A percentile compares a stretch with the other conserved stretches of the same genome.
phyloP scores from a whole-genome alignment of 2,113 vertebrate species.

The Sceloporus tristichus region DNA sequence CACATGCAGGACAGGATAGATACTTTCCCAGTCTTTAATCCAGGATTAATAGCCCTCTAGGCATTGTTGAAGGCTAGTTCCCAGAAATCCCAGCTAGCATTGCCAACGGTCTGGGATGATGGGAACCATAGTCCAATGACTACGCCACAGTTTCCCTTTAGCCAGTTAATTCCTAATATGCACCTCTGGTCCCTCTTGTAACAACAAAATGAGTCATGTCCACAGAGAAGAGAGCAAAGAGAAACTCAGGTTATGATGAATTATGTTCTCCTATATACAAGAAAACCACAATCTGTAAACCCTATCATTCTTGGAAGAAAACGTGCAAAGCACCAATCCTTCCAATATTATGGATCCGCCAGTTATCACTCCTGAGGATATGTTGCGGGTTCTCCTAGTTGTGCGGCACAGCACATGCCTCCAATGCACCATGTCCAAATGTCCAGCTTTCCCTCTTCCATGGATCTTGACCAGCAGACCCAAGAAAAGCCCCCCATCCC shows the following conservation, averaged over 20 bases:
- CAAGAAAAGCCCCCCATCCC: neutral
- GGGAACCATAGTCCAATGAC: neutral
- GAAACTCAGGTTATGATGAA: neutral
- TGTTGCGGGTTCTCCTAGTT: neutral
- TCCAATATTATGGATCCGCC: neutral
- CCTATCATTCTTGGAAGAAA: neutral
- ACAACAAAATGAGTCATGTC: neutral
- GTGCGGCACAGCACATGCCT: too few species aligned
- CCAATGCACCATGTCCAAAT: too few species aligned
- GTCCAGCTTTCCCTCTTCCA: neutral
- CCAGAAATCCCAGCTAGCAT: neutral
- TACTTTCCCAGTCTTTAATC: neutral
- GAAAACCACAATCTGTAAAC: too few species aligned
- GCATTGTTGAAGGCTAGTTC: too few species aligned
- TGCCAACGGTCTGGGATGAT: neutral
- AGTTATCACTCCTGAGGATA: neutral
- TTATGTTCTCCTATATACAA: too few species aligned
- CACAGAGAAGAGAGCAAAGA: neutral
- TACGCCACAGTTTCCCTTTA: neutral
- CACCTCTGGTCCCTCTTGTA: neutral
- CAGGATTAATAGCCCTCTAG: accelerated
- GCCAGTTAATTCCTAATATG: too few species aligned
- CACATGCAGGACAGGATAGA: neutral
- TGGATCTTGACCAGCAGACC: neutral
- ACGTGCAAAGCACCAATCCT: accelerated